Percentiles rank a stretch among this genome's conserved stretches.
These are phyloP conservation scores for Cyanistes caeruleus DNA, from an alignment of 2,113 vertebrate genomes.

Conservation along the genomic window DNA sequence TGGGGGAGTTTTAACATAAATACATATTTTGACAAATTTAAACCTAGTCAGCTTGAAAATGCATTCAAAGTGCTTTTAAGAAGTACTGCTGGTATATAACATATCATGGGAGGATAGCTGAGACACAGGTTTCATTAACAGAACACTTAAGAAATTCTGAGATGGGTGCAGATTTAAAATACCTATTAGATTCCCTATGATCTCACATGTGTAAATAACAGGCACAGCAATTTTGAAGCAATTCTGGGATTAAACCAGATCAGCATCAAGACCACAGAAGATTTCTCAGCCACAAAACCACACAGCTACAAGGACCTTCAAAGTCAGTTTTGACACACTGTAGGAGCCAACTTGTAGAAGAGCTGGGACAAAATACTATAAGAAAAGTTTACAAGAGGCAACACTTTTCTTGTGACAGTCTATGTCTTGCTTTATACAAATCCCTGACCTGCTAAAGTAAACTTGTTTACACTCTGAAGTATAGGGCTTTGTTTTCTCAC, in stretches of 20 bases:
- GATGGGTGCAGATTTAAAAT: neutral
- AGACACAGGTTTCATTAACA: neutral
- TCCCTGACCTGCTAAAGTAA: neutral
- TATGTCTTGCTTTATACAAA: neutral
- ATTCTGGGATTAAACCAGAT: neutral
- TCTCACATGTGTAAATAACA: neutral
- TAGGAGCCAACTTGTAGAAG: neutral
- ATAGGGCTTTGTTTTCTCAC: neutral
- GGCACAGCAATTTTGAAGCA: neutral
- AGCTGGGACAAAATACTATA: neutral
- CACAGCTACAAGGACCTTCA: neutral
- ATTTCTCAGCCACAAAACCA: neutral
- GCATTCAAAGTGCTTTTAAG: constrained; percentile 17
- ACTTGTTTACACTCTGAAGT: neutral
- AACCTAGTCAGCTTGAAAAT: neutral
- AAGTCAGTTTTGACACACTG: neutral
- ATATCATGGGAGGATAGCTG: constrained; percentile 1
- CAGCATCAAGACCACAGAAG: neutral
- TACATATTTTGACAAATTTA: constrained; percentile 19
- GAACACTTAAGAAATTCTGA: neutral
- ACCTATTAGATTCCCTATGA: neutral
- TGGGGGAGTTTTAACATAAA: neutral
- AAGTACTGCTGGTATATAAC: neutral
- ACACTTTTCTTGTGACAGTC: neutral
- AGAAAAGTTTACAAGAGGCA: neutral